These are phyloP conservation scores for Eurytoma californica DNA, from an alignment of 2,888 invertebrate species.

Conservation along the genomic window DNA sequence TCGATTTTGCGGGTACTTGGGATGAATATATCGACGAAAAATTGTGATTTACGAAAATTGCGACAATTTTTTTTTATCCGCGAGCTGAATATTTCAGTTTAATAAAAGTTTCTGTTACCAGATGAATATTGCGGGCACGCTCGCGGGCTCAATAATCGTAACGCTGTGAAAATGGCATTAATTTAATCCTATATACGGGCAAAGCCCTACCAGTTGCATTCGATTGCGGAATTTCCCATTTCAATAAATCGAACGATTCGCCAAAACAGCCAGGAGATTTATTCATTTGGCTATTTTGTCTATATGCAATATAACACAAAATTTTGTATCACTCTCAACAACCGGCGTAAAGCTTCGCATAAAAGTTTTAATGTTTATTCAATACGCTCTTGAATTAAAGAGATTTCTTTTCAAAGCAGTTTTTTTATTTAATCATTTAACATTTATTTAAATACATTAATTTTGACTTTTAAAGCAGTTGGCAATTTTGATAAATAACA, in stretches of 20 bases:
- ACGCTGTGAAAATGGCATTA: slow-evolving; percentile 50
- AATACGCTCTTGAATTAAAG: too few relatives aligned
- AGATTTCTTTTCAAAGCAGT: too few relatives aligned
- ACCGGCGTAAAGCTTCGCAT: slow-evolving; percentile 4
- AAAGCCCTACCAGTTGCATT: slow-evolving; percentile 45
- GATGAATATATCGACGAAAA: too few relatives aligned
- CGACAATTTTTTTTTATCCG: background rate
- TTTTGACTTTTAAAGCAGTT: too few relatives aligned
- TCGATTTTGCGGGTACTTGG: too few relatives aligned
- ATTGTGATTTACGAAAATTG: too few relatives aligned
- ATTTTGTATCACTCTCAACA: slow-evolving; percentile 2
- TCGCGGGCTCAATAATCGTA: slow-evolving; percentile 52
- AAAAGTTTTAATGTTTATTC: background rate
- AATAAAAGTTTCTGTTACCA: slow-evolving; percentile 47
- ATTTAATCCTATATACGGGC: slow-evolving; percentile 39
- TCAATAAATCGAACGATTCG: slow-evolving; percentile 31
- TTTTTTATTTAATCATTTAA: too few relatives aligned
- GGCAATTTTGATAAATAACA: too few relatives aligned
- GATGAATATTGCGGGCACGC: slow-evolving; percentile 49
- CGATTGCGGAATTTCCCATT: slow-evolving; percentile 42
- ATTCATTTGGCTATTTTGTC: slow-evolving; percentile 47
- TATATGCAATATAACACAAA: slow-evolving; percentile 34
- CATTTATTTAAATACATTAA: too few relatives aligned
- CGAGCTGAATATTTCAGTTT: slow-evolving; percentile 28
- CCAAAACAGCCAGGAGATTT: slow-evolving; percentile 40